Evolutionary conservation across 2,888 invertebrate genomes (phyloP).

Genomic region (Peribatodes rhomboidaria): DNA sequence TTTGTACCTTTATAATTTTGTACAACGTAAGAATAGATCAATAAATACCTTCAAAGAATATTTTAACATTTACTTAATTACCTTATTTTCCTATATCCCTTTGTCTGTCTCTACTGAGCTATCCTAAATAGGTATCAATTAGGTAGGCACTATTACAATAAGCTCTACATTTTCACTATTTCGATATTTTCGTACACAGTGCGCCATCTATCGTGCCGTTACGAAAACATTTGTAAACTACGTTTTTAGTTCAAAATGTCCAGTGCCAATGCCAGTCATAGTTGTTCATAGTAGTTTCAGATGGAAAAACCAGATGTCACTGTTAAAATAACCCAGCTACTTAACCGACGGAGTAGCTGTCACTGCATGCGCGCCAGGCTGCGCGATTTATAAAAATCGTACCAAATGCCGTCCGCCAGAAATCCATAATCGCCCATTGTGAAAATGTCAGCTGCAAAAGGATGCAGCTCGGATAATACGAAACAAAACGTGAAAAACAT

Average conservation of each 20-base stretch:
- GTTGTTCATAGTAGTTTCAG: background rate
- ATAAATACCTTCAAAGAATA: slow-evolving; percentile 48
- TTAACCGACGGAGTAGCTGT: slow-evolving; percentile 65
- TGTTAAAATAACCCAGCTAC: slow-evolving; percentile 48
- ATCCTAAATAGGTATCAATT: too few relatives aligned
- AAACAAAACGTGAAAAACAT: slow-evolving; percentile 57
- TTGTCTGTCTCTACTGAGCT: background rate
- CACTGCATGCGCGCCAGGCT: slow-evolving; percentile 80
- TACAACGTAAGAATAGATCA: slow-evolving; percentile 42
- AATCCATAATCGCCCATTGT: slow-evolving; percentile 80
- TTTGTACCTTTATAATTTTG: slow-evolving; percentile 34
- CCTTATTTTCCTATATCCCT: background rate
- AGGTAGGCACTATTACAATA: background rate
- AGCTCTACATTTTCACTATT: background rate
- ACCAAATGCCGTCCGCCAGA: slow-evolving; percentile 73
- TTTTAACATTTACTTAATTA: background rate
- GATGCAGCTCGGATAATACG: slow-evolving; percentile 62
- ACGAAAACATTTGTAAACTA: background rate
- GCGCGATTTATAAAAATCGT: slow-evolving; percentile 85
- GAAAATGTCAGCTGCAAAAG: slow-evolving; percentile 76
- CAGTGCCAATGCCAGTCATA: too few relatives aligned
- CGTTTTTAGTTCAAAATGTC: background rate
- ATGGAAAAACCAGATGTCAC: slow-evolving; percentile 58
- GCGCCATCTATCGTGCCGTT: slow-evolving; percentile 43
- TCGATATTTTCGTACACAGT: background rate